These are phyloP conservation scores for Netelia inedita DNA, from an alignment of 2,888 invertebrate genomes.

Conservation along the genomic window DNA sequence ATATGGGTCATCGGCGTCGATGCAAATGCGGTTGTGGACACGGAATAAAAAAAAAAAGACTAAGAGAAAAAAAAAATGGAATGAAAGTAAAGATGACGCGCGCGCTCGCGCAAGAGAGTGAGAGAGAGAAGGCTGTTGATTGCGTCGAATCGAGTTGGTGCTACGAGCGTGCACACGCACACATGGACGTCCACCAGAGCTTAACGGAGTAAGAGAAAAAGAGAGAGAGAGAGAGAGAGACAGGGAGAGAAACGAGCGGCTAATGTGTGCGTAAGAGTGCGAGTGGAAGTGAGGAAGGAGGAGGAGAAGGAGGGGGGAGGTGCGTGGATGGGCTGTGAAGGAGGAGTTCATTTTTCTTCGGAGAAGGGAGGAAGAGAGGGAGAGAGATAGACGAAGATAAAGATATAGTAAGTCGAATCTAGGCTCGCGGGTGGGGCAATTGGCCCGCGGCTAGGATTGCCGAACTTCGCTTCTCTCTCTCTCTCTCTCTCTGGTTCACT, in stretches of 20 bases:
- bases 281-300: constrained; percentile 67
- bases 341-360: constrained; percentile 48
- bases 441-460: constrained; percentile 80
- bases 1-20: constrained; percentile 84
- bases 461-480: constrained; percentile 84
- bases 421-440: constrained; percentile 81
- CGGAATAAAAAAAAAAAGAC: constrained; percentile 64
- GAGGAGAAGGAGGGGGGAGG: constrained; percentile 68
- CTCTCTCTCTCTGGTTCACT: constrained; percentile 87
- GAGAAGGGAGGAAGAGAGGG: constrained; percentile 54
- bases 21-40: constrained; percentile 82
- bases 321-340: constrained; percentile 58
- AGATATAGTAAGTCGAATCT: constrained; percentile 51
- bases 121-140: constrained; percentile 32
- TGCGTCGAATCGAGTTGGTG: constrained; percentile 52
- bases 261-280: constrained; percentile 61
- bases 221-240: constrained; percentile 31
- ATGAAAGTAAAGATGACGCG: constrained; percentile 20
- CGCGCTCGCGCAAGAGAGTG: constrained; percentile 14
- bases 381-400: constrained; percentile 52
- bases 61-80: background rate
- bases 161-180: constrained; percentile 52
- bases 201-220: constrained; percentile 6
- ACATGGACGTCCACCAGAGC: constrained; percentile 7
- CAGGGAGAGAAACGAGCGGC: background rate